phyloP scores from a whole-genome alignment of 1,140 invertebrate genomes.

The Dendroctonus valens region DNA sequence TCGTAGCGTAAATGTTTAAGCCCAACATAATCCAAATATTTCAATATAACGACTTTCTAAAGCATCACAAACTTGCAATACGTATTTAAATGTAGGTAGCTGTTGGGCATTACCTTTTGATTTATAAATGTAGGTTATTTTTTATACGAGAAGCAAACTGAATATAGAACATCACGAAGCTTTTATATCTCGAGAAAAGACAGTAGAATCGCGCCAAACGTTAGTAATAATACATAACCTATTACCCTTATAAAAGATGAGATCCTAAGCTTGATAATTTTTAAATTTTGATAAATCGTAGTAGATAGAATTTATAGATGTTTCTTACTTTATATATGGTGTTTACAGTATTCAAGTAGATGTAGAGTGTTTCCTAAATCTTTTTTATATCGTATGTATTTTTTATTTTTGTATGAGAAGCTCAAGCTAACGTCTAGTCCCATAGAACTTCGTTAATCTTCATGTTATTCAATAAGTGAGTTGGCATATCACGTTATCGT shows the following conservation, averaged over 20 bases:
- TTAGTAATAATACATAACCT: constrained; percentile 33
- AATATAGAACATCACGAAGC: constrained; percentile 31
- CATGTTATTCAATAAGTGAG: constrained; percentile 39
- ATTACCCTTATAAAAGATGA: constrained; percentile 38
- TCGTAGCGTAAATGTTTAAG: constrained; percentile 12
- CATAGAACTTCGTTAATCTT: constrained; percentile 37
- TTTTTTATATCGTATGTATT: constrained; percentile 52
- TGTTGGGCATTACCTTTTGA: constrained; percentile 13
- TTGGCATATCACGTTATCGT: constrained; percentile 43
- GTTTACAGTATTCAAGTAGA: constrained; percentile 52
- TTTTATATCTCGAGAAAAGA: constrained; percentile 34
- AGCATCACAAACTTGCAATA: background rate
- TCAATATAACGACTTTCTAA: constrained; percentile 2
- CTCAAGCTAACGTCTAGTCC: constrained; percentile 53
- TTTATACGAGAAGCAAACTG: constrained; percentile 33
- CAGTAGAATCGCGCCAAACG: constrained; percentile 33
- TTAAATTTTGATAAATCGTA: constrained; percentile 46
- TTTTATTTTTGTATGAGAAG: constrained; percentile 53
- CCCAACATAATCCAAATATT: constrained; percentile 7
- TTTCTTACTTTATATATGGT: constrained; percentile 51
- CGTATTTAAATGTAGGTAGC: background rate
- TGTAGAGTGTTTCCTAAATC: constrained; percentile 50
- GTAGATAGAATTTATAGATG: constrained; percentile 42
- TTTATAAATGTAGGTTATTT: constrained; percentile 29
- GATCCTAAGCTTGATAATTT: constrained; percentile 44